Evolutionary conservation across 2,797 vertebrate genomes (phyloP), one percentile per base, ranked within the genome.

Genomic region (Acipenser oxyrinchus): DNA sequence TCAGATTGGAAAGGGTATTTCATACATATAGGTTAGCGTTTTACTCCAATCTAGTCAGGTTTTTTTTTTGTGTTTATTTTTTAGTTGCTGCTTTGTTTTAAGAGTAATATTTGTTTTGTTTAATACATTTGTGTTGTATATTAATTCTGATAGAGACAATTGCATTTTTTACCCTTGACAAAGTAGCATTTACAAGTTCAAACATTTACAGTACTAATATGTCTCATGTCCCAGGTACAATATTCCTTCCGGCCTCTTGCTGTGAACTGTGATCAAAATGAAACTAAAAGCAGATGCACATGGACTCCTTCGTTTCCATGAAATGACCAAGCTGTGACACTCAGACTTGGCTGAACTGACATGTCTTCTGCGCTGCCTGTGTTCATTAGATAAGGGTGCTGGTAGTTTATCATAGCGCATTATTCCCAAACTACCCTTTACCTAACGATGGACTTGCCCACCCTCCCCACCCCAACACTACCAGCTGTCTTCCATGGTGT

Each of bases 61-160:
- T 66, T 57, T 57, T 37, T 37, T 37, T 37, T 37, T 37, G 23
- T 37, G 23, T 37, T 37, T 37, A 2, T 18, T 18, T 37, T 37
- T 58, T 78, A 76, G 79, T 73, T 77, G 86, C 85, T 81, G 74
- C 87, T 86, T 79, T 78, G 84, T 70, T 76, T 55, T 81, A 85
- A 82, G 87, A 84, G 84, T 79, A 73, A 76, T 8, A 15, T 66
- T 67, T 37, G 49, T 66, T 77, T 78, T 37, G 23, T 37, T 37
- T 71, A 18, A 59, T 73, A 6, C 49, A 62, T 63, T n/a, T 66
- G 11, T 11, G 0, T 8, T 52, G 64, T 55, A 61, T 63, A 61
- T 68, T 48, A 66, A 71, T 66, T 67, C 68, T 66, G 50, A 66
- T 60, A 70, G 37, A 15, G 72, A 71, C 69, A 15, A 73, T 66